Percentiles rank a stretch among this genome's conserved stretches.
phyloP scores from a whole-genome alignment of 2,113 vertebrate species.

The Phodopus roborovskii region DNA sequence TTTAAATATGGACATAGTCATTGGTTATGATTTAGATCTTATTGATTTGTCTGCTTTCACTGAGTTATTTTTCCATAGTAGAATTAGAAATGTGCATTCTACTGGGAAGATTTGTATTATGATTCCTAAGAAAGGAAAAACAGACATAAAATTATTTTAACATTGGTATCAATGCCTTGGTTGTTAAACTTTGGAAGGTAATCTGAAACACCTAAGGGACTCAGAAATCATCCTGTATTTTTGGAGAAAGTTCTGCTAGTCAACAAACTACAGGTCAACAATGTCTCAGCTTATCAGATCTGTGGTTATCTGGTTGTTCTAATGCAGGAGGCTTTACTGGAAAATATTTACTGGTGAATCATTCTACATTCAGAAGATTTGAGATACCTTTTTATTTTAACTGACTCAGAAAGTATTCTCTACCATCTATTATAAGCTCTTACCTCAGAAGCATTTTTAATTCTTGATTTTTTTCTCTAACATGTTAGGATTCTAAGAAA shows the following conservation, averaged over 20 bases:
- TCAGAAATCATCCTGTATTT: not conserved
- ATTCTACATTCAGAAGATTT: slow-evolving; percentile 32
- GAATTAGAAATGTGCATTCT: slow-evolving; percentile 31
- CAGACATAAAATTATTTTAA: slow-evolving; percentile 24
- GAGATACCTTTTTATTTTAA: not conserved
- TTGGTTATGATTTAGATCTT: not conserved
- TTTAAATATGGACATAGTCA: slow-evolving; percentile 12
- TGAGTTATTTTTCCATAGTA: not conserved
- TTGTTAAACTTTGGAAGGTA: slow-evolving; percentile 36
- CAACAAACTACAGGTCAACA: not conserved
- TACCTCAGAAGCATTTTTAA: not conserved
- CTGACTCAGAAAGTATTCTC: slow-evolving; percentile 8
- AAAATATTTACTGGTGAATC: not conserved
- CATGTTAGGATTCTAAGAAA: slow-evolving; percentile 20
- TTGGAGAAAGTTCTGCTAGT: not conserved
- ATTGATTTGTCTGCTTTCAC: not conserved
- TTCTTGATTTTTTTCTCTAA: not conserved
- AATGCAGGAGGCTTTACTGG: not conserved
- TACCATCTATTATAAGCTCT: not conserved
- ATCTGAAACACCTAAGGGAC: slow-evolving; percentile 24
- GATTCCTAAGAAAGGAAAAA: not conserved
- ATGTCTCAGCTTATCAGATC: not conserved
- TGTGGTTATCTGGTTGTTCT: not conserved
- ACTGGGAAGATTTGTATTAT: not conserved
- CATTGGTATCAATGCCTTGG: not conserved